Percentiles rank a stretch among this genome's conserved stretches.
Conservation (phyloP, 1,140 invertebrate species). For the Penaeus indicus region DNA sequence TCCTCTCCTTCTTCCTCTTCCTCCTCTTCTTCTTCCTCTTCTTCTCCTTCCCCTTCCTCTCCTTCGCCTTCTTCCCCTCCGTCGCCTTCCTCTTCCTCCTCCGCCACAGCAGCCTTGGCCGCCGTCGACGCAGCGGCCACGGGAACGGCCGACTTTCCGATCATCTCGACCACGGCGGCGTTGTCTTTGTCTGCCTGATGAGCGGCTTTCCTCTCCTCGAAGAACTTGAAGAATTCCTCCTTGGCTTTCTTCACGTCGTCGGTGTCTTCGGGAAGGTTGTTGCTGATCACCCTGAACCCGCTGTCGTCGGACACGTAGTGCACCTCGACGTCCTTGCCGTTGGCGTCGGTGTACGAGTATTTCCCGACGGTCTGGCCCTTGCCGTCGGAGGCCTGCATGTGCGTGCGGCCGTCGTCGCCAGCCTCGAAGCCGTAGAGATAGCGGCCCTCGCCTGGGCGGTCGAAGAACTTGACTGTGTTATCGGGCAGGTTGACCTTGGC, state of each 20-base stretch:
- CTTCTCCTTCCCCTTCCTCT: slow-evolving; percentile 17
- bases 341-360: slow-evolving; percentile 61
- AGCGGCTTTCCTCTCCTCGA: slow-evolving; percentile 23
- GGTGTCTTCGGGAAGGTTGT: slow-evolving; percentile 65
- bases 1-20: slow-evolving; percentile 38
- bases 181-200: too few species aligned
- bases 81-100: neutral
- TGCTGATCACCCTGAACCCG: slow-evolving; percentile 63
- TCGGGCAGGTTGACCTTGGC: neutral
- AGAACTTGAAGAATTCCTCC: slow-evolving; percentile 36
- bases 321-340: slow-evolving; percentile 58
- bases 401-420: slow-evolving; percentile 29
- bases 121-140: too few species aligned
- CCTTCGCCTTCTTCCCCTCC: slow-evolving; percentile 10
- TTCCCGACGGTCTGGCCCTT: slow-evolving; percentile 61
- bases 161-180: too few species aligned
- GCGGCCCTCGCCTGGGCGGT: slow-evolving; percentile 48
- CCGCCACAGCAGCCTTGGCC: neutral
- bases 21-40: slow-evolving; percentile 7
- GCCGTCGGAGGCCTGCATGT: slow-evolving; percentile 62
- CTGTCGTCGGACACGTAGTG: slow-evolving; percentile 60
- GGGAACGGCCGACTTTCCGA: too few species aligned
- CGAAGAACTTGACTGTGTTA: slow-evolving; percentile 50
- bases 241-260: slow-evolving; percentile 49
- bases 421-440: slow-evolving; percentile 59